A percentile compares a stretch with the other conserved stretches of the same genome.
Evolutionary conservation across 1,140 invertebrate genomes (phyloP).

Genomic region (Dufourea novaeangliae): DNA sequence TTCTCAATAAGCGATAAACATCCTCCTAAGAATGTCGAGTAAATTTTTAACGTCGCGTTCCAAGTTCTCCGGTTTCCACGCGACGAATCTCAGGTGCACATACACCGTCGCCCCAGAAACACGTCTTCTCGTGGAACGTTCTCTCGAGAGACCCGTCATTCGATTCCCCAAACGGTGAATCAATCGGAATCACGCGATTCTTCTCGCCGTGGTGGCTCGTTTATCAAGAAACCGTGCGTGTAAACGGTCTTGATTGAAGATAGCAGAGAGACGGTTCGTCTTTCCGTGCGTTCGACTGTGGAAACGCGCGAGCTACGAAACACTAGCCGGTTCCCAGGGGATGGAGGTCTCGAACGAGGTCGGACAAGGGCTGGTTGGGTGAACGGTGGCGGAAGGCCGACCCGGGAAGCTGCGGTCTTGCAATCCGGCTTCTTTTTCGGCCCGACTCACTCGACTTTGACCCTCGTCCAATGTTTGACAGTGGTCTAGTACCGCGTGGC

Average conservation of each 20-base stretch:
- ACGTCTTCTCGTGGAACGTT: too few species aligned
- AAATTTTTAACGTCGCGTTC: too few species aligned
- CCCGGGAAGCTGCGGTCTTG: conserved; percentile 15
- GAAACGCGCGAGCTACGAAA: neutral
- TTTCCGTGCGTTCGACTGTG: neutral
- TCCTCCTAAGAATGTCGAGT: neutral
- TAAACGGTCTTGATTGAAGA: neutral
- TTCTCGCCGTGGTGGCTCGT: neutral
- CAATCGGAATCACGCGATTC: neutral
- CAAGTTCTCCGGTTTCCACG: too few species aligned
- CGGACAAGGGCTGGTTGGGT: too few species aligned
- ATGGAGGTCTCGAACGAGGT: neutral
- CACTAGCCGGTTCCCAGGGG: neutral
- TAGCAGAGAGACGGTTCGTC: neutral
- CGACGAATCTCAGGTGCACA: too few species aligned
- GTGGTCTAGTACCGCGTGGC: conserved; percentile 1
- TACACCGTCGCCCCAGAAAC: neutral
- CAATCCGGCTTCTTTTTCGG: conserved; percentile 78
- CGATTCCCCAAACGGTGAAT: neutral
- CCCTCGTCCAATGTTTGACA: conserved; percentile 46
- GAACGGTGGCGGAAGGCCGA: neutral
- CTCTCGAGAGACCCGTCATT: neutral
- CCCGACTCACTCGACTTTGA: conserved; percentile 55
- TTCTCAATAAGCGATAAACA: neutral
- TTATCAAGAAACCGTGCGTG: neutral